Percentiles rank a stretch among this genome's conserved stretches.
Evolutionary conservation across 2,888 invertebrate genomes (phyloP).

Genomic region (Andrena camellia): DNA sequence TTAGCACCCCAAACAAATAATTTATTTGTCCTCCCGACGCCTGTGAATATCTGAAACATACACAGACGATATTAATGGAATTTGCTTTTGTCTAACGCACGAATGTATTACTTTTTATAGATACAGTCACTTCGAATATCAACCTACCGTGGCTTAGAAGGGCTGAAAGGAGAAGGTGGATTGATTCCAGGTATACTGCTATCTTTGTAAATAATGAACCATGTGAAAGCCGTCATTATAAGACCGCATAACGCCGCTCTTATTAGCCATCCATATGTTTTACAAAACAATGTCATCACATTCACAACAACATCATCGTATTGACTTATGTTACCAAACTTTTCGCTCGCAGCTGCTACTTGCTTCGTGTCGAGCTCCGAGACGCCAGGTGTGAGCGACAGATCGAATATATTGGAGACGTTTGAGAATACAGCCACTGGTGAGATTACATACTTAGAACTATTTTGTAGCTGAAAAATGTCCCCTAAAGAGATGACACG

Average conservation of each 20-base stretch:
- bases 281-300: conserved; percentile 36
- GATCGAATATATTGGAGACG: conserved; percentile 32
- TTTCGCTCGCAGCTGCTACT: conserved; percentile 48
- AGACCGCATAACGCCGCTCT: conserved; percentile 84
- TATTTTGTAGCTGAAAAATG: conserved; percentile 37
- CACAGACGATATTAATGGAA: neutral
- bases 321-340: conserved; percentile 60
- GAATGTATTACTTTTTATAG: conserved; percentile 4
- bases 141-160: conserved; percentile 85
- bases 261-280: conserved; percentile 71
- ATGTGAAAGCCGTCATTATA: conserved; percentile 86
- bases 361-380: conserved; percentile 43
- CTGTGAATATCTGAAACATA: conserved; percentile 61
- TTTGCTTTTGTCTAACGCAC: neutral
- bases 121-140: neutral
- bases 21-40: conserved; percentile 75
- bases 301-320: conserved; percentile 61
- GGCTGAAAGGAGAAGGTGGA: conserved; percentile 88
- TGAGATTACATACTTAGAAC: conserved; percentile 42
- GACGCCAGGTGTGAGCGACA: conserved; percentile 29
- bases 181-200: conserved; percentile 87
- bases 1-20: conserved; percentile 77
- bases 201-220: conserved; percentile 88
- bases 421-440: conserved; percentile 52
- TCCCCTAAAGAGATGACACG: conserved; percentile 55